Evolutionary conservation across 2,888 invertebrate genomes (phyloP).

Genomic region (Tiliacea citrago): DNA sequence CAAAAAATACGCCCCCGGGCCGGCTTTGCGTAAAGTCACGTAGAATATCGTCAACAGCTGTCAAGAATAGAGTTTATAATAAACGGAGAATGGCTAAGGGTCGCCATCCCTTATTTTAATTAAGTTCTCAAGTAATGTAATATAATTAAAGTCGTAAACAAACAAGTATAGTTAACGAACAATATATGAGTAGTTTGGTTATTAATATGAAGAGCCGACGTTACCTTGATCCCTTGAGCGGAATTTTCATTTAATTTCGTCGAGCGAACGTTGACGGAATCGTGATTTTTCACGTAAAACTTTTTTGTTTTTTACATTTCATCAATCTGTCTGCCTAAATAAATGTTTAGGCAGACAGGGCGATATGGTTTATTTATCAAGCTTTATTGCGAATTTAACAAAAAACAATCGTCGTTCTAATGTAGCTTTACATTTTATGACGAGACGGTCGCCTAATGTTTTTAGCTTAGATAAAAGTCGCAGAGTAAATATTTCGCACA

Average conservation of each 20-base stretch:
- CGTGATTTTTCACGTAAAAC: slow-evolving; percentile 36
- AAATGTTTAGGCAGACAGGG: slow-evolving; percentile 36
- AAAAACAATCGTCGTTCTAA: slow-evolving; percentile 41
- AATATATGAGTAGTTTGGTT: slow-evolving; percentile 67
- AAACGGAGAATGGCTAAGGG: slow-evolving; percentile 68
- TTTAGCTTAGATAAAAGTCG: slow-evolving; percentile 14
- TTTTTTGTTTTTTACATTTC: slow-evolving; percentile 41
- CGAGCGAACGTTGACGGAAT: slow-evolving; percentile 16
- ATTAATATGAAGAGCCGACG: slow-evolving; percentile 60
- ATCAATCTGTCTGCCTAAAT: slow-evolving; percentile 51
- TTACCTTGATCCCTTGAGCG: slow-evolving; percentile 30
- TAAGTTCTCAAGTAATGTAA: slow-evolving; percentile 74
- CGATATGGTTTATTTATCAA: slow-evolving; percentile 44
- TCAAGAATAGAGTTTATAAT: slow-evolving; percentile 71
- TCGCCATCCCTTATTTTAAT: slow-evolving; percentile 76
- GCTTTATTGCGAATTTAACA: slow-evolving; percentile 48
- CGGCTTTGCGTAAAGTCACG: slow-evolving; percentile 61
- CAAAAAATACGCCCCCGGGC: slow-evolving; percentile 56
- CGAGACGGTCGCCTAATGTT: slow-evolving; percentile 18
- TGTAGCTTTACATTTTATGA: slow-evolving; percentile 29
- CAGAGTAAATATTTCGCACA: slow-evolving; percentile 45
- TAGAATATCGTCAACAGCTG: slow-evolving; percentile 71
- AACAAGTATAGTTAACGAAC: slow-evolving; percentile 69
- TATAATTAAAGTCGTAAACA: slow-evolving; percentile 76
- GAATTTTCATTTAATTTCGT: slow-evolving; percentile 46